Evolutionary conservation across 1,140 invertebrate genomes (phyloP).

Genomic region (Portunus trituberculatus): DNA sequence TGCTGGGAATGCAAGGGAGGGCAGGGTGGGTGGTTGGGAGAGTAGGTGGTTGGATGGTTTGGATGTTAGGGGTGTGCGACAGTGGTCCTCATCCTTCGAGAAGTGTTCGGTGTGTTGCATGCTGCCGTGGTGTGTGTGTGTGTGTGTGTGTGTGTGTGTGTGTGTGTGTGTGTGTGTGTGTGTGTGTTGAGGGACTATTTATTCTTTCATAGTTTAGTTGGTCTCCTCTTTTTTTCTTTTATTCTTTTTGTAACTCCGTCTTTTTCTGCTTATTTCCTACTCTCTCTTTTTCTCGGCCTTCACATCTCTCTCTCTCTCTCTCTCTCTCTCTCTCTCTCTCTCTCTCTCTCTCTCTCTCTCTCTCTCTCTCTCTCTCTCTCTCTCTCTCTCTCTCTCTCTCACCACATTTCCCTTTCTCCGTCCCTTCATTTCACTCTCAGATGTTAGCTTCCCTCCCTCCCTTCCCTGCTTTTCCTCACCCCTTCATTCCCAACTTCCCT

Average conservation of each 20-base stretch:
- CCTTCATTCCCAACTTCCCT: not conserved
- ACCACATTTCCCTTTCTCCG: not conserved
- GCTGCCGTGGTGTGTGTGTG: no score
- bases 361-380: not conserved
- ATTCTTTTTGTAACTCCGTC: not conserved
- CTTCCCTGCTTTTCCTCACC: not conserved
- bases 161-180: conserved; percentile 27
- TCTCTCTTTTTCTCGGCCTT: not conserved
- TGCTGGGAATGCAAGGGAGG: no score
- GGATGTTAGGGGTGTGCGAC: no score
- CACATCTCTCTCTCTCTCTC: not conserved
- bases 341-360: not conserved
- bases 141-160: no score
- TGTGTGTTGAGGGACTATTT: not conserved
- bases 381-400: not conserved
- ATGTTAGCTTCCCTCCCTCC: not conserved
- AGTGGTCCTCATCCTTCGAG: no score
- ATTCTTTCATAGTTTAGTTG: no score
- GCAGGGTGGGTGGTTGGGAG: no score
- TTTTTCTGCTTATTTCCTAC: no score
- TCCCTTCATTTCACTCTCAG: conserved; percentile 1
- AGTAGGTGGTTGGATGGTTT: no score
- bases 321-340: not conserved
- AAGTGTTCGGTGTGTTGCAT: no score
- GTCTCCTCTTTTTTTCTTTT: not conserved